Percentiles rank a stretch among this genome's conserved stretches.
These are phyloP conservation scores for Sphaeramia orbicularis DNA, from an alignment of 2,797 vertebrate species.

Conservation along the genomic window DNA sequence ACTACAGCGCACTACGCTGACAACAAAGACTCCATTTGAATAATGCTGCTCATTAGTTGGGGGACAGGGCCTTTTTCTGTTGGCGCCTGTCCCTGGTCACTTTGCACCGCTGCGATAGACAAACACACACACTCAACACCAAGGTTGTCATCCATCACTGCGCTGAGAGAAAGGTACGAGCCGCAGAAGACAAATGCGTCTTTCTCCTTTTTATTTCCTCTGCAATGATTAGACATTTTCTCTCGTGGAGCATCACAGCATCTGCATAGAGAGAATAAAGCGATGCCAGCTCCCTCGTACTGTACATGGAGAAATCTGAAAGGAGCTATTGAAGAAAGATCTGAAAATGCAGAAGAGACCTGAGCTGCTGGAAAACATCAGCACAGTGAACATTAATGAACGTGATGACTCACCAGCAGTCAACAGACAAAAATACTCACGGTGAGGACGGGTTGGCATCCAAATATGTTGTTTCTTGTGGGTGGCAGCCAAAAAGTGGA, in stretches of 20 bases:
- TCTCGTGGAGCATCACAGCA: constrained; percentile 47
- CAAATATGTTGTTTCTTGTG: constrained; percentile 49
- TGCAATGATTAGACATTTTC: constrained; percentile 68
- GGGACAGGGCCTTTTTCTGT: constrained; percentile 78
- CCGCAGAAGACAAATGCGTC: constrained; percentile 67
- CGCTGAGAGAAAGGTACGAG: constrained; percentile 58
- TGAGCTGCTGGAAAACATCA: constrained; percentile 50
- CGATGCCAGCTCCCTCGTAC: constrained; percentile 47
- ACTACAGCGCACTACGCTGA: constrained; percentile 67
- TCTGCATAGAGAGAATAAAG: constrained; percentile 47
- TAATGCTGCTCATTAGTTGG: constrained; percentile 86
- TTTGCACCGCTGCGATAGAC: constrained; percentile 80
- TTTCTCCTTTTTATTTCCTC: constrained; percentile 60
- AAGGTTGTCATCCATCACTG: constrained; percentile 83
- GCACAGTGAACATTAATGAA: constrained; percentile 47
- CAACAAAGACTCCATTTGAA: constrained; percentile 84
- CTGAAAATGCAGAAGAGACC: constrained; percentile 48
- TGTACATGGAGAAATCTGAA: constrained; percentile 41
- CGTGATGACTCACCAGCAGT: constrained; percentile 28
- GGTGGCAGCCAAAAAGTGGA: constrained; percentile 18
- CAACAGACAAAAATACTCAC: constrained; percentile 28
- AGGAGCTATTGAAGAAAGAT: constrained; percentile 56
- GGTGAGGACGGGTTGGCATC: constrained; percentile 37
- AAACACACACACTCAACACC: constrained; percentile 76
- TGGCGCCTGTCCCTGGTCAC: constrained; percentile 82